These are phyloP conservation scores for Sula dactylatra DNA, from an alignment of 2,113 vertebrate species.

Conservation along the genomic window DNA sequence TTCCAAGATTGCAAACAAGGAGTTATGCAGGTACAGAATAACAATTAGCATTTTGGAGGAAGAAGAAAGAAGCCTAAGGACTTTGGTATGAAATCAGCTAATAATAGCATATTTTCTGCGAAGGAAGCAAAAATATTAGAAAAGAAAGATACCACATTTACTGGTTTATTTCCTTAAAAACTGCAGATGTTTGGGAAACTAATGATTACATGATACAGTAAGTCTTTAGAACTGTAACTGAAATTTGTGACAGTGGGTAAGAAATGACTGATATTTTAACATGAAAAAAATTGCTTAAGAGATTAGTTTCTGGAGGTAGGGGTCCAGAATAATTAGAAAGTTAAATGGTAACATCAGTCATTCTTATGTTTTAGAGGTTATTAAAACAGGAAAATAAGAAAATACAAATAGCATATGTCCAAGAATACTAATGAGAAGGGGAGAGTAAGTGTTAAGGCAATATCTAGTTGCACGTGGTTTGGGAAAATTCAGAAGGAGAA, in stretches of 20 bases:
- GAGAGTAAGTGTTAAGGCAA: neutral
- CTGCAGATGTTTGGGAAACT: neutral
- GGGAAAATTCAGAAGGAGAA: neutral
- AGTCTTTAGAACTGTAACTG: neutral
- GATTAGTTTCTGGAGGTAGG: neutral
- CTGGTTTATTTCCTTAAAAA: neutral
- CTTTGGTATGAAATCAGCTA: neutral
- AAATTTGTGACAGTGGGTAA: neutral
- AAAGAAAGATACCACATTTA: neutral
- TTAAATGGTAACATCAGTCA: neutral
- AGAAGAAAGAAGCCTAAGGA: neutral
- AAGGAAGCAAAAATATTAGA: neutral
- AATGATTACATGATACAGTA: neutral
- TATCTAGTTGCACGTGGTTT: neutral
- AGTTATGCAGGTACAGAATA: neutral
- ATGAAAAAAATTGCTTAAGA: neutral
- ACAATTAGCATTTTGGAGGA: neutral
- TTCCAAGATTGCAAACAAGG: neutral
- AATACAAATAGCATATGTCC: neutral
- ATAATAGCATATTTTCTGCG: neutral
- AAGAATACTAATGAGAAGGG: neutral
- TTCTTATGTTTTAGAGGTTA: conserved; percentile 3
- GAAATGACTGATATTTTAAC: neutral
- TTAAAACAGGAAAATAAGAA: conserved; percentile 18
- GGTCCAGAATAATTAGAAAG: conserved; percentile 3